Base-by-base conservation (phyloP, 2,888 invertebrate genomes). In the Tetanocera ferruginea region DNA sequence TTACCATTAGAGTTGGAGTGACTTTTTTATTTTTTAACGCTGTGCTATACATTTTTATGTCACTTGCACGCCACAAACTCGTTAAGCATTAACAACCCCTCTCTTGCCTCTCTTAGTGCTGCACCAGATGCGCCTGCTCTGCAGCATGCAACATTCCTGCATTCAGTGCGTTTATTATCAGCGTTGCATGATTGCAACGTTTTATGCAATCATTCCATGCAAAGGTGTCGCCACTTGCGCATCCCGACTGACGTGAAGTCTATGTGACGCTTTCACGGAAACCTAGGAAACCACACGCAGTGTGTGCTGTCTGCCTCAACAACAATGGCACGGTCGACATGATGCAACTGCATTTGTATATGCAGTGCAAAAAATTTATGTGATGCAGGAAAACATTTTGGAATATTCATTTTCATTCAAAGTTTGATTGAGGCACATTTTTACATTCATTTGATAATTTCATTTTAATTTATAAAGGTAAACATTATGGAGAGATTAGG, bases 21-120 rank as follows among this genome's bases (percentile, higher is more conserved):
- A 1, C 1, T 37, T 37, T 37, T 43, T 37, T 37, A 6, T 43
- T 19, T 23, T 55, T 55, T 55, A 8, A 55, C 19, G 55, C 31
- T 17, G 64, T 14, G 11, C 3, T 34, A 31, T 9, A 28, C 11
- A 31, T 31, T 34, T 25, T n/a, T 31, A 64, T 31, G 31, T 64
- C 64, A 64, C 25, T 64, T 64, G 64, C 64, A 64, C 64, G 64
- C 64, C 64, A 64, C 64, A 64, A 31, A n/a, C 64, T 31, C 64
- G 64, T 64, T 64, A 64, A 64, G 28, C 31, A 64, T 31, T 23
- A 14, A 23, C 25, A 25, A 14, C 51, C 8, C n/a, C 17, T 23
- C n/a, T 69, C 52, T 5, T 60, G 17, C 25, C 23, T 25, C 69
- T 14, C 34, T 66, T 64, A n/a, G 11, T 5, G 4, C 19, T 34